Evolutionary conservation across 2,797 vertebrate species (phyloP).

Genomic region (Pseudotriccus pelzelni): DNA sequence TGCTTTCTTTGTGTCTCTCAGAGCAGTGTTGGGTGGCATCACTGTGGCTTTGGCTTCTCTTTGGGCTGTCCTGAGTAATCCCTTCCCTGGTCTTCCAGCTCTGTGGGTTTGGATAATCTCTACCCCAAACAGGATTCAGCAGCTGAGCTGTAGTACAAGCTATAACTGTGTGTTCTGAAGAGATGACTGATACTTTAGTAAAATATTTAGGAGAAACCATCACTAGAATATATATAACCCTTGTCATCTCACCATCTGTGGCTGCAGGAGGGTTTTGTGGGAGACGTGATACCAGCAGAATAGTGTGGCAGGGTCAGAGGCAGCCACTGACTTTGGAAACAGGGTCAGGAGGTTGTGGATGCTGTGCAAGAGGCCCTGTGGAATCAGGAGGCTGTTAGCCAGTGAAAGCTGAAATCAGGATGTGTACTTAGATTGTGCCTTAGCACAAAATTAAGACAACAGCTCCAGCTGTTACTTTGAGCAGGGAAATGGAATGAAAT

Average conservation of each 20-base stretch:
- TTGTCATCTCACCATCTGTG: not conserved
- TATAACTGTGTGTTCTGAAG: not conserved
- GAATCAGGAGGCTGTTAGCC: accelerated
- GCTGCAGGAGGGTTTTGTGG: not conserved
- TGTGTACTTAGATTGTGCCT: not conserved
- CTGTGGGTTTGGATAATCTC: not conserved
- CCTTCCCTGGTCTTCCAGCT: not conserved
- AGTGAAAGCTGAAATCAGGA: not conserved
- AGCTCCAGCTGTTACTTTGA: not conserved
- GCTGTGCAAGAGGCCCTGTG: accelerated
- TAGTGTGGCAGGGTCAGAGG: accelerated
- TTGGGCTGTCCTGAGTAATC: not conserved
- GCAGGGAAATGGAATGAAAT: not conserved
- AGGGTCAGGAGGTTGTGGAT: accelerated
- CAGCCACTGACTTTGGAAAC: not conserved
- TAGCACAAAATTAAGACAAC: not conserved
- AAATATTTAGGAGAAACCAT: not conserved
- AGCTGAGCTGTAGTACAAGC: not conserved
- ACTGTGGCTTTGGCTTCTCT: accelerated
- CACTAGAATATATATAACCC: not conserved
- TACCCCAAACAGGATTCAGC: not conserved
- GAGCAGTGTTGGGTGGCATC: not conserved
- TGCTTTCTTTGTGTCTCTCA: not conserved
- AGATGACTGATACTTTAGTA: not conserved
- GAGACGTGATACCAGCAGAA: not conserved